Base-by-base conservation (phyloP, 2,888 invertebrate species). In the Calliscelio sp. region DNA sequence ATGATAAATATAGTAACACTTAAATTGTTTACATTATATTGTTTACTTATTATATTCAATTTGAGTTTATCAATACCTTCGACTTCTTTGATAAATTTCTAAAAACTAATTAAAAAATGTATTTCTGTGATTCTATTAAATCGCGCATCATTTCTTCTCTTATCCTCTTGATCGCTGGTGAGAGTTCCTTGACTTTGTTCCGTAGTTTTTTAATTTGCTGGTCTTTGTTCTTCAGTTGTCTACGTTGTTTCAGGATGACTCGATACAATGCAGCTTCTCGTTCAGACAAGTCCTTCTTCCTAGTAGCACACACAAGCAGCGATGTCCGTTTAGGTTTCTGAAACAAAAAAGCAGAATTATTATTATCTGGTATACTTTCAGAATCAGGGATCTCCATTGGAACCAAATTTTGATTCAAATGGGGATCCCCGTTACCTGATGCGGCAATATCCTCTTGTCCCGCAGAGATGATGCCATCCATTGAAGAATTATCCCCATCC, bases 371-470 rank as follows among this genome's bases (percentile, higher is more conserved):
- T 4, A 4, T 41, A 41, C 41, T 14, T 41, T 41, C 41, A 41
- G 41, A 41, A 41, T 41, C 10, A 41, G 41, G 41, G 41, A 41
- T 41, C 41, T 41, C 41, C 41, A 41, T 41, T 41, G 10, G 41
- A 41, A 41, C 41, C 41, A 41, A 41, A 8, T 41, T n/a, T 14
- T 41, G 41, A 14, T 41, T 41, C 7, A 14, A 41, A 41, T 6
- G 41, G 41, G 14, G 41, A 41, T 41, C 41, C 41, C 10, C 14
- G 41, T 41, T 41, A 14, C 41, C 41, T 41, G 41, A 41, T 14
- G 41, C 41, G 14, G 10, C 32, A 10, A 7, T 32, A 7, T 32
- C 32, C 10, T 32, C 32, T 32, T 5, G 32, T 32, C 10, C 32
- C 10, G 5, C 32, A 32, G 10, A 7, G 32, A 32, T 32, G 32